phyloP scores from a whole-genome alignment of 1,140 invertebrate genomes.

The Leptoteleia sp. region DNA sequence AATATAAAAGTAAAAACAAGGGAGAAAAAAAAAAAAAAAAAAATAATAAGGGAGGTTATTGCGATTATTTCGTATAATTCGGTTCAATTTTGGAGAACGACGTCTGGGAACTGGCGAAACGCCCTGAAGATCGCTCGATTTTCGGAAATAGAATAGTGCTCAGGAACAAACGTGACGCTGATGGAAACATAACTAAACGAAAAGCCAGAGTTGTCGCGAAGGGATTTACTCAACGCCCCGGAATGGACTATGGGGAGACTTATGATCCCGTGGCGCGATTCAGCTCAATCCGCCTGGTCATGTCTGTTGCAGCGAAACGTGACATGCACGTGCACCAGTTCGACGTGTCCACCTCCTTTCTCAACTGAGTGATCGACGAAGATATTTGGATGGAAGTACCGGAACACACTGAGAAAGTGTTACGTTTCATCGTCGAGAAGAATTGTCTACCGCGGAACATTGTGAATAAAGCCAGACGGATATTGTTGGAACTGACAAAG shows the following conservation, averaged over 20 bases:
- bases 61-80: too few species aligned
- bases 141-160: conserved; percentile 5
- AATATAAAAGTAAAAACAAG: too few species aligned
- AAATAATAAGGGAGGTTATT: too few species aligned
- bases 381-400: conserved; percentile 12
- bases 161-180: conserved; percentile 4
- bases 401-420: neutral
- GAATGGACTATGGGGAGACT: conserved; percentile 12
- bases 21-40: too few species aligned
- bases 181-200: neutral
- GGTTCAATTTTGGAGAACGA: too few species aligned
- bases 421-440: conserved; percentile 2
- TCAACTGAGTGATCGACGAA: conserved; percentile 11
- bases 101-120: too few species aligned
- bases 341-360: neutral
- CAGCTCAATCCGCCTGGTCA: conserved; percentile 5
- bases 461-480: neutral
- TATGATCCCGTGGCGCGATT: conserved; percentile 2
- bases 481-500: neutral
- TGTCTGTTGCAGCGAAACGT: conserved; percentile 1
- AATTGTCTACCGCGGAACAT: neutral
- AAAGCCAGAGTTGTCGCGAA: conserved; percentile 1
- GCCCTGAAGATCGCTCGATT: too few species aligned
- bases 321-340: conserved; percentile 7
- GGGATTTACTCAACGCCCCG: neutral